phyloP scores from a whole-genome alignment of 2,113 vertebrate species.

The Cepphus grylle region DNA sequence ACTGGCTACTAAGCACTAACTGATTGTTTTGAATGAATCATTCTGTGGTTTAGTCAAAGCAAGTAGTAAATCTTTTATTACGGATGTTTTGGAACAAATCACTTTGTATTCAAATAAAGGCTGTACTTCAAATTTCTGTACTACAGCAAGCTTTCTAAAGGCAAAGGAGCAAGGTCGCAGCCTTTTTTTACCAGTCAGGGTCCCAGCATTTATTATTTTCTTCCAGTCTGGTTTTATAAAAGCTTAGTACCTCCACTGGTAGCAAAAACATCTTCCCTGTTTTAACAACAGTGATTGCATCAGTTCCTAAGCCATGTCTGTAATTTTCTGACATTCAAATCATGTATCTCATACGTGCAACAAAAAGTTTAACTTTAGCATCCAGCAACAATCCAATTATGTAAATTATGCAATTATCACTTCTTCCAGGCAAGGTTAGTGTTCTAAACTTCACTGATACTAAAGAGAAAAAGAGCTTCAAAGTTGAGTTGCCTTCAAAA shows the following conservation, averaged over 20 bases:
- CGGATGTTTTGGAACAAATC: neutral
- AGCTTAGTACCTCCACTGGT: neutral
- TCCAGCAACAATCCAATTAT: neutral
- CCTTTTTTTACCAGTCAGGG: neutral
- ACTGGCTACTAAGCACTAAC: neutral
- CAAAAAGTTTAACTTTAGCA: neutral
- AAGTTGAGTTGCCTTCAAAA: neutral
- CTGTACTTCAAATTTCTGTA: neutral
- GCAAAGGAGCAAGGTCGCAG: neutral
- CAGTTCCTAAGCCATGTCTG: neutral
- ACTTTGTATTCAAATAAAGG: neutral
- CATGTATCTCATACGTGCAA: neutral
- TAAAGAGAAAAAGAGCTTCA: neutral
- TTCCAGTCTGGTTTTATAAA: neutral
- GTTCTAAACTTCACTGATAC: neutral
- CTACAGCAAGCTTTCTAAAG: neutral
- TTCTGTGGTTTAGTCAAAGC: neutral
- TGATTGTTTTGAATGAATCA: neutral
- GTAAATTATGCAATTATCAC: slow-evolving; percentile 14
- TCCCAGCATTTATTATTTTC: neutral
- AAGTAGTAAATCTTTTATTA: neutral
- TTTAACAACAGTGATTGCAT: neutral
- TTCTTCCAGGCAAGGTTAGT: neutral
- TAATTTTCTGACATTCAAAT: neutral
- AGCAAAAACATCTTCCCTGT: neutral